Base-by-base conservation (phyloP, 1,140 invertebrate genomes). In the Magallana ariakensis region DNA sequence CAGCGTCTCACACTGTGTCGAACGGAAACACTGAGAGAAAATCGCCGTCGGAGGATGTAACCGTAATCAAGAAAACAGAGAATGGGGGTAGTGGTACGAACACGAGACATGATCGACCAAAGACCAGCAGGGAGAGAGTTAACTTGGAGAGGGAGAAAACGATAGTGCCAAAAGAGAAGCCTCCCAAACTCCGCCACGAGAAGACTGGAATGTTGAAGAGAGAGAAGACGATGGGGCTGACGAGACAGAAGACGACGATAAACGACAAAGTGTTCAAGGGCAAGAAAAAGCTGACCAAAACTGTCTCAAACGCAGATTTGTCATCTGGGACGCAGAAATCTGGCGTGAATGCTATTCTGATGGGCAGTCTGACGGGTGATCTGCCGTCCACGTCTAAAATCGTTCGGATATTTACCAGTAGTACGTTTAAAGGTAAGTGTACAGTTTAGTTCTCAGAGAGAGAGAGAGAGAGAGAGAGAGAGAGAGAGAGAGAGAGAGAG, bases 341-440 rank as follows among this genome's bases (percentile, higher is more conserved):
- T 55, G 9, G 55, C 10, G 19, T 87, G 60, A 80, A 87, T 46
- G 54, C 22, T 1, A 84, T 90, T 26, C 62, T 92, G 2, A 22
- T 46, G 53, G 92, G 91, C 4, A 84, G 91, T 16, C 62, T 90
- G 54, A 60, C 60, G 6, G 80, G 88, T 7, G 90, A 89, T 16
- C 92, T 87, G 62, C 97, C 98, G 1, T 97, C 99, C 57, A 98
- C 97, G 94, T 98, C 98, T 0, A 99, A 99, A 95, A 98, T 99
- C 91, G 98, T 99, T n/a, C 96, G 98, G 87, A 99, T 99, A 91
- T 99, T 99, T 93, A 99, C 98, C 22, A 99, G 98, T 93, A 99
- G 98, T 0, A 99, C 98, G 0, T 99, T 99, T 92, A 99, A 98
- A 93, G 98, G 98, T 98, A 96, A 26, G 87, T 88, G 87, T 88